Percentiles rank a stretch among this genome's conserved stretches.
phyloP scores from a whole-genome alignment of 2,797 vertebrate species.

The Furcifer pardalis region DNA sequence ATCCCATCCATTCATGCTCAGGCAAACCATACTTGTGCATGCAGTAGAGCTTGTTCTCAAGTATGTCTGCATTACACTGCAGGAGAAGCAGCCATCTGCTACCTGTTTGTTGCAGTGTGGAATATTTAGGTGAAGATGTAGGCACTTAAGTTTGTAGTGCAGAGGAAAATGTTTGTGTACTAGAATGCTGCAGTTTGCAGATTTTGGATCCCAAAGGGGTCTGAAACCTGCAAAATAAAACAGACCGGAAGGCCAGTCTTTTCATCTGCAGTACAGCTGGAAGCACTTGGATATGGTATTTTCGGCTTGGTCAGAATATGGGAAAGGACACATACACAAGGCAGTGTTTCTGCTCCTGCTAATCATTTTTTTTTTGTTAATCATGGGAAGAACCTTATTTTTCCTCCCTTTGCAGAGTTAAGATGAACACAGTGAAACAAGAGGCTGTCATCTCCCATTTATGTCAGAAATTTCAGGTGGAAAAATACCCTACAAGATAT shows the following conservation, averaged over 20 bases:
- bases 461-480: neutral
- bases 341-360: neutral
- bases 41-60: neutral
- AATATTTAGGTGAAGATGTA: neutral
- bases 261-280: neutral
- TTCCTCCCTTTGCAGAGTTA: neutral
- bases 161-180: too few relatives aligned
- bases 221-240: too few relatives aligned
- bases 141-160: too few relatives aligned
- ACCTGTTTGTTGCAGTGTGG: neutral
- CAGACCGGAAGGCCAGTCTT: neutral
- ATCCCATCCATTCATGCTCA: neutral
- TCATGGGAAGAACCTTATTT: neutral
- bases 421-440: neutral
- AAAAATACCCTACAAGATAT: neutral
- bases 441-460: neutral
- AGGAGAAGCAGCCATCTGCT: neutral
- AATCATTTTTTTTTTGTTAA: neutral
- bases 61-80: neutral
- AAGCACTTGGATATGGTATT: neutral
- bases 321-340: neutral
- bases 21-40: neutral
- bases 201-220: too few relatives aligned
- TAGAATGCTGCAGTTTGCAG: too few relatives aligned
- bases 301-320: neutral